Conservation (phyloP, 2,888 invertebrate genomes). For the Drepanosiphum platanoidis region DNA sequence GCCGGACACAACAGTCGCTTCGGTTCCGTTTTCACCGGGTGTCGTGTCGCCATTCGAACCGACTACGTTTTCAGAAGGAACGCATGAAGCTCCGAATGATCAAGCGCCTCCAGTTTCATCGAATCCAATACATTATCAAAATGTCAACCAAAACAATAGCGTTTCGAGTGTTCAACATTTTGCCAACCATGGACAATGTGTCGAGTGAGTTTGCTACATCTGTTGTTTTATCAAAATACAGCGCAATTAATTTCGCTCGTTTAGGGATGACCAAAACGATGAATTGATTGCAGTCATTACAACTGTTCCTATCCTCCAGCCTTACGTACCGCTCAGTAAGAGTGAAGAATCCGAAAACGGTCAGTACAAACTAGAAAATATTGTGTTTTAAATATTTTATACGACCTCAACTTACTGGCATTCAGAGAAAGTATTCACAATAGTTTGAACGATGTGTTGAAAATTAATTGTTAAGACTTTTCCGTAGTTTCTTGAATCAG, state of each 20-base stretch:
- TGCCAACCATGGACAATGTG: slow-evolving; percentile 4
- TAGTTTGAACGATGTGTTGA: too few relatives aligned
- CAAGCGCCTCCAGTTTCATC: neutral
- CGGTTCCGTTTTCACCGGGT: neutral
- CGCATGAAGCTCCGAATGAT: neutral
- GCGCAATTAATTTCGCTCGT: neutral
- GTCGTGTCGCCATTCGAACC: neutral
- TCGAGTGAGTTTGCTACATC: slow-evolving; percentile 19
- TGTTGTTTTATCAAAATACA: neutral
- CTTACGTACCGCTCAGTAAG: slow-evolving; percentile 5
- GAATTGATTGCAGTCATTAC: slow-evolving; percentile 58
- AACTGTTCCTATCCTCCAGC: slow-evolving; percentile 53
- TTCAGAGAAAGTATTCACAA: too few relatives aligned
- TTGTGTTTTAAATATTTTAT: too few relatives aligned
- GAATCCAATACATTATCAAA: slow-evolving; percentile 43
- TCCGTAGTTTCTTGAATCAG: neutral
- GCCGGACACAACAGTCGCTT: neutral
- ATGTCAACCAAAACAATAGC: too few relatives aligned
- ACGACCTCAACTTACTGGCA: too few relatives aligned
- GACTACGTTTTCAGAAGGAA: neutral
- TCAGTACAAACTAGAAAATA: slow-evolving; percentile 16
- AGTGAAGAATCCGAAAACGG: slow-evolving; percentile 33
- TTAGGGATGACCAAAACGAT: slow-evolving; percentile 51
- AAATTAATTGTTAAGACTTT: neutral
- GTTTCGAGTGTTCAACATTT: neutral